phyloP scores from a whole-genome alignment of 2,113 vertebrate species.

The Piprites chloris region DNA sequence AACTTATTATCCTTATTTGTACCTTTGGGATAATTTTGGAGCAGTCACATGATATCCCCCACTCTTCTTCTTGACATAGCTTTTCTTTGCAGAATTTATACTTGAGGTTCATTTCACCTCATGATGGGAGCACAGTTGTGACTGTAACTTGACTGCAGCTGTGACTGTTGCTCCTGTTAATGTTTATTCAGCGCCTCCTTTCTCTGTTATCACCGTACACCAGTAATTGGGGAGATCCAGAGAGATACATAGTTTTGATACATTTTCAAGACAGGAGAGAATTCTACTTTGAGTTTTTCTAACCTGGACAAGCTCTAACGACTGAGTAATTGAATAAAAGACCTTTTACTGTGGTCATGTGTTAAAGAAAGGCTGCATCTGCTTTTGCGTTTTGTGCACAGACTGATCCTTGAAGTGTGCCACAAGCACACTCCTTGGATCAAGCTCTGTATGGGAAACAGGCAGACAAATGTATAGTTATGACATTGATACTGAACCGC shows the following conservation, averaged over 20 bases:
- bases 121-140: background rate
- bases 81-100: background rate
- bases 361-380: background rate
- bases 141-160: background rate
- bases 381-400: conserved; percentile 17
- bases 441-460: background rate
- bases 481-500: conserved; percentile 36
- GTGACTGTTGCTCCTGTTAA: background rate
- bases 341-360: background rate
- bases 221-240: background rate
- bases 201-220: background rate
- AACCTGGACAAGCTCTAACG: background rate
- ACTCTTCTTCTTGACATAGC: background rate
- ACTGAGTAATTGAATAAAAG: background rate
- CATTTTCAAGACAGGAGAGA: background rate
- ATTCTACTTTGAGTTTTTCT: background rate
- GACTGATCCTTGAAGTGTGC: conserved; percentile 1
- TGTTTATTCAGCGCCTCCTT: background rate
- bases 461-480: conserved; percentile 57
- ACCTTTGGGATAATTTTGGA: background rate
- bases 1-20: background rate
- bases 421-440: conserved; percentile 4
- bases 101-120: background rate
- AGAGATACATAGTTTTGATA: background rate
- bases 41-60: background rate